Base-by-base conservation (phyloP, 2,113 vertebrate genomes). In the Pardalotus punctatus region DNA sequence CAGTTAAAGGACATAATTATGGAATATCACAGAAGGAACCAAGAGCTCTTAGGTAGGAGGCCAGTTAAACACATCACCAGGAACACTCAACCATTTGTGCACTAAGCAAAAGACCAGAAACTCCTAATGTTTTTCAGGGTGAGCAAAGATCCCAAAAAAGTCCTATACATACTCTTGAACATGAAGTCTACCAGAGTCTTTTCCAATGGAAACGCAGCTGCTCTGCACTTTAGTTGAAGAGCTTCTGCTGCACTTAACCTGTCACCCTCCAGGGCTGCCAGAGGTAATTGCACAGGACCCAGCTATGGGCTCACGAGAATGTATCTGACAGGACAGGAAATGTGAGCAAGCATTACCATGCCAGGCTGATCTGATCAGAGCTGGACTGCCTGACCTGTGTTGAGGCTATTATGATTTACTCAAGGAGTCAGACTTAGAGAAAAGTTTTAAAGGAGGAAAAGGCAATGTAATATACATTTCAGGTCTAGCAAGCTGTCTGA, bases 161-260 rank as follows among this genome's bases (percentile, higher is more conserved):
- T 29, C 11, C 71, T 70, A 31, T 23, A n/a, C 0, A 19, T 12
- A 19, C 7, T 76, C 65, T 4, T 57, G 36, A 56, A 61, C 0
- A 0, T 25, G 50, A 88, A 10, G 22, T 56, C 58, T 76, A 53
- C 7, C 50, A 65, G 36, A 14, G 45, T 57, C 8, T 53, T 76
- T 45, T 86, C 77, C 16, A 72, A 50, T 2, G 79, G 12, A 78
- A 90, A 50, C 6, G 25, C 84, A 84, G 65, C 38, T 85, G 57
- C 57, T 87, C 47, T 83, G 64, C 78, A 50, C 42, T 81, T 57
- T 1, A 69, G 29, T 3, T 57, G n/a, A 65, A 61, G 18, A 58
- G 29, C 47, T 81, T 82, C 71, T 92, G 64, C 79, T 73, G 62
- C 45, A 58, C 79, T 94, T 90, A 92, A 90, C 88, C 82, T 88